Percentiles rank a stretch among this genome's conserved stretches.
Conservation (phyloP, 53 echinoderm and acorn worm genomes). For the Paracentrotus lividus region DNA sequence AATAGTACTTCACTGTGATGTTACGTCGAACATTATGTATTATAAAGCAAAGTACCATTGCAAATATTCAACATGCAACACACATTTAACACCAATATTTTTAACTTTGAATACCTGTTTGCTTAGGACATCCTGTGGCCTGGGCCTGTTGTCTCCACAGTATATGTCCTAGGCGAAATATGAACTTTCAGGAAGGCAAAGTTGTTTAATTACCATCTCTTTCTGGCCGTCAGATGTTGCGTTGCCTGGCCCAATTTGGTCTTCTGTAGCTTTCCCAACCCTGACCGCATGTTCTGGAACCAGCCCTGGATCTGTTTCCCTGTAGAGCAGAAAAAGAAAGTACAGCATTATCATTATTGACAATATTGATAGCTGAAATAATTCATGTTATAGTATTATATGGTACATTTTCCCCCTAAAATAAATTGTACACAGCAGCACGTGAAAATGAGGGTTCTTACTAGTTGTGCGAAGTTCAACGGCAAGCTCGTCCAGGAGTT, state of each 20-base stretch:
- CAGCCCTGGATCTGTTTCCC: constrained; percentile 51
- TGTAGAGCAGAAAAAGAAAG: constrained; percentile 54
- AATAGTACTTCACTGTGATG: too few relatives aligned
- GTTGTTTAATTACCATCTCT: too few relatives aligned
- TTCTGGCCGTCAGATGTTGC: not conserved
- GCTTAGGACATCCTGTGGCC: not conserved
- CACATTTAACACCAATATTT: too few relatives aligned
- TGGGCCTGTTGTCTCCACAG: constrained; percentile 22
- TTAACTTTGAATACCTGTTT: too few relatives aligned
- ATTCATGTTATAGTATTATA: too few relatives aligned
- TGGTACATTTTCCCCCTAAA: too few relatives aligned
- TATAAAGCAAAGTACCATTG: too few relatives aligned
- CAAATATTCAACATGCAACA: too few relatives aligned
- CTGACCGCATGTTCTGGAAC: constrained; percentile 26
- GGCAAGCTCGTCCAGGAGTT: constrained; percentile 62
- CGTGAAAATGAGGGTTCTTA: constrained; percentile 55
- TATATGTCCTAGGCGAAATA: constrained; percentile 23
- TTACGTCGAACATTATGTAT: too few relatives aligned
- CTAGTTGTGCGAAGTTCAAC: constrained; percentile 50
- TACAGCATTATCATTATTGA: too few relatives aligned
- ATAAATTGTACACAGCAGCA: constrained; percentile 48
- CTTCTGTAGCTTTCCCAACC: not conserved
- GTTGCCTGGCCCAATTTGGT: constrained; percentile 38
- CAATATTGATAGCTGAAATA: too few relatives aligned
- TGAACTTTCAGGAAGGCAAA: constrained; percentile 32